Evolutionary conservation across 2,113 vertebrate species (phyloP), one percentile per base, ranked within the genome.

Genomic region (Ammodytes marinus): DNA sequence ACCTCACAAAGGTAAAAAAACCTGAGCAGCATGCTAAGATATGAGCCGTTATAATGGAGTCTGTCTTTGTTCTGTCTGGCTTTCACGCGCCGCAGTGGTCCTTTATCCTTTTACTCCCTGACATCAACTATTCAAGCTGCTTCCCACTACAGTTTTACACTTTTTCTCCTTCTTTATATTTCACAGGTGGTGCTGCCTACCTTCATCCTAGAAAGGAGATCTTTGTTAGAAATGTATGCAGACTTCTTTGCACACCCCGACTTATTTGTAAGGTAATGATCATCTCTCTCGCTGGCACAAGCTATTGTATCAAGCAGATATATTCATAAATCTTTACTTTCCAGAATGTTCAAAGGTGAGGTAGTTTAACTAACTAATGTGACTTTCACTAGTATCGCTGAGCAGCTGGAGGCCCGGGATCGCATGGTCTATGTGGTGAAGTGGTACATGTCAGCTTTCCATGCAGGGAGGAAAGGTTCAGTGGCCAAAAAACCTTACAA

Each of bases 401-500:
- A 99, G 81, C 97, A 99, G 91, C 92, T 93, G 58, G 98, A 99
- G 75, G 93, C 98, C 64, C 95, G 93, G 85, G 98, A 99, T 42
- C 95, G 98, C 74, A 99, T 99, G 97, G 96, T 98, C 43, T 95
- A 99, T 10, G 97, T 99, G 86, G 97, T 99, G 2, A 97, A 96
- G 69, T 99, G 98, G 98, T 99, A 99, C 94, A 96, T 99, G 83
- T 99, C 98, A 53, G 98, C 98, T 67, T 99, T 99, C 92, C 98
- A 99, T 37, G 98, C 98, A n/a, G 98, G 98, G 82, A 96, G 98
- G 89, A 99, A 98, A 94, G 98, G 98, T 52, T 99, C 98, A 0
- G 98, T 99, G 89, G 98, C 98, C 90, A 99, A 99, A 91, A 99
- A 99, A 91, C 98, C 98, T 66, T 99, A 99, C 94, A 99, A 99